These are phyloP conservation scores for Sphinx pinastri DNA, from an alignment of 2,888 invertebrate genomes.

Conservation along the genomic window DNA sequence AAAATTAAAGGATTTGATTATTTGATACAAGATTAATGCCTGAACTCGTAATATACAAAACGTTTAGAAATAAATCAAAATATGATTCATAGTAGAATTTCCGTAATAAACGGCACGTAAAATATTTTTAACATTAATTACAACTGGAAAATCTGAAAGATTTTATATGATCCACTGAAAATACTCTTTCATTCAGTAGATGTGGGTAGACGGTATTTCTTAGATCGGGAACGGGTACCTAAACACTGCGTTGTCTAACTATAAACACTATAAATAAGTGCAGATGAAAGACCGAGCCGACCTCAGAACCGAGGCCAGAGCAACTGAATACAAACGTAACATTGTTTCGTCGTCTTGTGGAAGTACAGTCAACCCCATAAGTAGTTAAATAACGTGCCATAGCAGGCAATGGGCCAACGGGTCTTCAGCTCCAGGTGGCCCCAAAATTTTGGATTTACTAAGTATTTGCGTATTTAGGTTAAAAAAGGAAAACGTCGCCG, in stretches of 20 bases:
- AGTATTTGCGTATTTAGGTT: too few species aligned
- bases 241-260: constrained; percentile 2
- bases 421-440: too few species aligned
- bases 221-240: constrained; percentile 6
- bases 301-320: constrained; percentile 17
- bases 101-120: neutral
- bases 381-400: too few species aligned
- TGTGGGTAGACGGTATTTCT: constrained; percentile 9
- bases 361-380: neutral
- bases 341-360: neutral
- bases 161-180: neutral
- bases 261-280: constrained; percentile 28
- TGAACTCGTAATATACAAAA: too few species aligned
- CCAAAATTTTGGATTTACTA: too few species aligned
- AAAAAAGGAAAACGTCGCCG: too few species aligned
- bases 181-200: constrained; percentile 20
- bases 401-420: too few species aligned
- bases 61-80: neutral
- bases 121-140: constrained; percentile 1
- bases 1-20: neutral
- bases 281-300: constrained; percentile 26
- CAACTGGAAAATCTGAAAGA: neutral
- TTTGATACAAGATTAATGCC: neutral
- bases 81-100: neutral
- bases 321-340: neutral